Percentiles rank a stretch among this genome's conserved stretches.
Conservation (phyloP, 2,113 vertebrate genomes). For the Tachycineta bicolor region DNA sequence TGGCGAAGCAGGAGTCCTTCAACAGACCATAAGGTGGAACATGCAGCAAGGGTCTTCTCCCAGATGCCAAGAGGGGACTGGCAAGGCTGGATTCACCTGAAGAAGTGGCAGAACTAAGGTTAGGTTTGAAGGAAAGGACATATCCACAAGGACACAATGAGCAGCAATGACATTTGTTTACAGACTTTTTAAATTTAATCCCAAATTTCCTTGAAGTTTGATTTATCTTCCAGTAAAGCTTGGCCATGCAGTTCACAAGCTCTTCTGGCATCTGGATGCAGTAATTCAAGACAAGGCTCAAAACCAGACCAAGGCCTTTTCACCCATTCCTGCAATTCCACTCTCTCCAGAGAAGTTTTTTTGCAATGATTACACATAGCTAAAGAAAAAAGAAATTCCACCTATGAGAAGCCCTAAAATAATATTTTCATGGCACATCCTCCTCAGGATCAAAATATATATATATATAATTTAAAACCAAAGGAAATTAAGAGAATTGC, state of each 20-base stretch:
- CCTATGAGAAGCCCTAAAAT: background rate
- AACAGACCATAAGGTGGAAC: background rate
- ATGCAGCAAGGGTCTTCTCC: background rate
- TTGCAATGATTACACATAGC: background rate
- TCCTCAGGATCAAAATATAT: background rate
- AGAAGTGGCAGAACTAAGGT: background rate
- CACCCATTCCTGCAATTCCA: background rate
- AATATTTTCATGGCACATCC: background rate
- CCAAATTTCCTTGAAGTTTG: background rate
- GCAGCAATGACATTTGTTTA: background rate
- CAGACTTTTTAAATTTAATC: background rate
- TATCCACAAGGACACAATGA: background rate
- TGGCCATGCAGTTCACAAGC: background rate
- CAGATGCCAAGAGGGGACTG: background rate
- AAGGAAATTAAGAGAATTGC: background rate
- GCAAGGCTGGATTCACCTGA: background rate
- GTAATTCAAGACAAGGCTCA: background rate
- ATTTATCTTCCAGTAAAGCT: background rate
- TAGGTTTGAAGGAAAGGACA: background rate
- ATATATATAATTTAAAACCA: background rate
- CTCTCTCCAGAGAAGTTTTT: background rate
- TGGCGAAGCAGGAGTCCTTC: background rate
- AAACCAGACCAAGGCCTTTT: background rate
- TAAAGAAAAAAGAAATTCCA: background rate
- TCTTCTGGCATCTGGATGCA: background rate